Base-by-base conservation (phyloP, 2,888 invertebrate species). In the Eupeodes latifasciatus region DNA sequence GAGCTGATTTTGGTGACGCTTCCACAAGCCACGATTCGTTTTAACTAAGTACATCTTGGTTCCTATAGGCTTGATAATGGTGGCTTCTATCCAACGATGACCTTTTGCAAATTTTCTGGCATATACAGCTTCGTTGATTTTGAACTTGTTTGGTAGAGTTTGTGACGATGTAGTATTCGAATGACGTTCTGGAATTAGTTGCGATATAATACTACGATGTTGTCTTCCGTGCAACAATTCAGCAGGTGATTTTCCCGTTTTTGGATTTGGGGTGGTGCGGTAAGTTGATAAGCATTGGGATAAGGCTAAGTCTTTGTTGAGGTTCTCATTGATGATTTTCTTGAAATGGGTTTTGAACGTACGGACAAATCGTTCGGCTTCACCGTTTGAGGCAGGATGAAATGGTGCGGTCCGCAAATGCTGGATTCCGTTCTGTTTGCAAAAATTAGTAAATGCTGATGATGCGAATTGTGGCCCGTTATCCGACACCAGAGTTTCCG, bases 331-430 rank as follows among this genome's bases (percentile, higher is more conserved):
- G 14, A 27, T 9, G 14, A 66, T 66, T 49, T 66, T n/a, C 47
- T 66, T 66, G 49, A 66, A 66, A 4, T 66, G 66, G 4, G 49
- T 49, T 6, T 66, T 49, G n/a, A 66, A 66, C 0, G 27, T 66
- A 2, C 62, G 44, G 27, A 16, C 83, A 55, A 76, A 82, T 44
- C 89, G 64, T 88, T 90, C 90, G 5, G 90, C 90, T 75, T 55
- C 64, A 19, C 88, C 90, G 72, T 90, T n/a, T n/a, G n/a, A n/a
- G n/a, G n/a, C n/a, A n/a, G n/a, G n/a, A n/a, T n/a, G n/a, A n/a
- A n/a, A n/a, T n/a, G n/a, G n/a, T n/a, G n/a, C n/a, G n/a, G n/a
- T n/a, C n/a, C n/a, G n/a, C n/a, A n/a, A n/a, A n/a, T n/a, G n/a
- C n/a, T n/a, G n/a, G n/a, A n/a, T n/a, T n/a, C n/a, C n/a, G n/a